phyloP scores from a whole-genome alignment of 2,113 vertebrate genomes.

The Orthonyx spaldingii region DNA sequence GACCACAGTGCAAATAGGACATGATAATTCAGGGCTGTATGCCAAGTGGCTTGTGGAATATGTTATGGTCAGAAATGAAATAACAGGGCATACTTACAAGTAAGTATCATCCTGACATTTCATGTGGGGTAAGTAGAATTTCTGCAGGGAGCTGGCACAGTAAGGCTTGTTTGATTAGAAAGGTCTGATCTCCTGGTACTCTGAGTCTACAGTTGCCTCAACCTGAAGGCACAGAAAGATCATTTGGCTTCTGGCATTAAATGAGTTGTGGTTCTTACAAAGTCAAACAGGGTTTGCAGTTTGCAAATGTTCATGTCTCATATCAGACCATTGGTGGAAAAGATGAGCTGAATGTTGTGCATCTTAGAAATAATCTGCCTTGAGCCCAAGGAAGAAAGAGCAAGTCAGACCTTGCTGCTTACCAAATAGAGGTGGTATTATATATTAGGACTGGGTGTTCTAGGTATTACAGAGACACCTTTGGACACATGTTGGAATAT shows the following conservation, averaged over 20 bases:
- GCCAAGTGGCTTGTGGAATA: conserved; percentile 97
- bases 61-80: conserved; percentile 94
- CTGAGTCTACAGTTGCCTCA: not conserved
- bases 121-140: conserved; percentile 33
- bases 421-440: not conserved
- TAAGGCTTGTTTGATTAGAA: not conserved
- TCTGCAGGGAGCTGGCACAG: not conserved
- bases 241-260: conserved; percentile 4
- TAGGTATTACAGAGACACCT: not conserved
- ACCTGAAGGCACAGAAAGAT: not conserved
- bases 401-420: not conserved
- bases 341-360: not conserved
- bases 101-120: conserved; percentile 71
- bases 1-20: conserved; percentile 97
- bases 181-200: not conserved
- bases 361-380: not conserved
- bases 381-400: not conserved
- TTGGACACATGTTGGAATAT: not conserved
- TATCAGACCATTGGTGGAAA: not conserved
- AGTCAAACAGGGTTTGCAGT: not conserved
- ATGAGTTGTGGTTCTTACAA: not conserved
- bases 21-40: conserved; percentile 95
- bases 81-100: conserved; percentile 98
- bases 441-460: not conserved
- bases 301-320: not conserved